Evolutionary conservation across 2,797 vertebrate genomes (phyloP).

Genomic region (Heliangelus exortis): DNA sequence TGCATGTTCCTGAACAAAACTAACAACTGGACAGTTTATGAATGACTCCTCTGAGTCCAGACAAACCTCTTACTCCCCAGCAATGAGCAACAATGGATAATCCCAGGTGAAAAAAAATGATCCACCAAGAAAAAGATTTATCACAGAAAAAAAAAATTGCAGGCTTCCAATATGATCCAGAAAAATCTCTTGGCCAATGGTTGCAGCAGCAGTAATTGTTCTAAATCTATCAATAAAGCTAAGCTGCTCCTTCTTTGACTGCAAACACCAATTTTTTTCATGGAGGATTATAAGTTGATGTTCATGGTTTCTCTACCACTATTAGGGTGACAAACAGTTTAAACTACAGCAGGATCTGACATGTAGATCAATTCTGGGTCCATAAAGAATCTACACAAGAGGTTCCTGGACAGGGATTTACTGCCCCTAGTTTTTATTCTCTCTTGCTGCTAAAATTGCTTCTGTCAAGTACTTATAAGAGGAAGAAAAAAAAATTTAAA

Average conservation of each 20-base stretch:
- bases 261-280: constrained; percentile 77
- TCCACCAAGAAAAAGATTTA: constrained; percentile 45
- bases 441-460: constrained; percentile 82
- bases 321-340: constrained; percentile 86
- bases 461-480: constrained; percentile 81
- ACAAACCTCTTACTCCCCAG: background rate
- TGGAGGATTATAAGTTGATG: constrained; percentile 75
- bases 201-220: constrained; percentile 74
- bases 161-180: constrained; percentile 44
- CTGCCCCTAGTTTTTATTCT: constrained; percentile 80
- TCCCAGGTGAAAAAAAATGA: background rate
- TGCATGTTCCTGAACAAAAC: background rate
- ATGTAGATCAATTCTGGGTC: constrained; percentile 83
- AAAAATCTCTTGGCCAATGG: constrained; percentile 70
- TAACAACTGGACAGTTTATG: background rate
- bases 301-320: constrained; percentile 74
- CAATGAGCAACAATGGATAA: background rate
- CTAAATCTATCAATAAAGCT: constrained; percentile 76
- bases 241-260: constrained; percentile 76
- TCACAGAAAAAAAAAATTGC: background rate
- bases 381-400: constrained; percentile 83
- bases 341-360: constrained; percentile 83
- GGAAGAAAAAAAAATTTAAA: constrained; percentile 60
- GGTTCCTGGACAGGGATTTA: constrained; percentile 79
- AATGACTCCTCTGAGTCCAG: background rate